phyloP scores from a whole-genome alignment of 2,113 vertebrate species.

The Falco punctatus region DNA sequence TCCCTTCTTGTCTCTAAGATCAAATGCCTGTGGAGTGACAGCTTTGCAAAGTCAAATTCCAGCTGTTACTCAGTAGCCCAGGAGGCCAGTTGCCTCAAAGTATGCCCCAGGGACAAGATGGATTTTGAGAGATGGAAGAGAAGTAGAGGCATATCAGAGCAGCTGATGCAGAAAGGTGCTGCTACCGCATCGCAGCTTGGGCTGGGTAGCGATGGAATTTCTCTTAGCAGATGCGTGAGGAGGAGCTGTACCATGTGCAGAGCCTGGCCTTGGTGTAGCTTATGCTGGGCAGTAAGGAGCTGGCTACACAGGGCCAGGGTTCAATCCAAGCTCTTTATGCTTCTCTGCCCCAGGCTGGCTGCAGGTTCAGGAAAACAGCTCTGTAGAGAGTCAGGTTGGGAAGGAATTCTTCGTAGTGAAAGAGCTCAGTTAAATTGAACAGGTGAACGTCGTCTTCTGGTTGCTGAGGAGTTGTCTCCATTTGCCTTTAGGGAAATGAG shows the following conservation, averaged over 20 bases:
- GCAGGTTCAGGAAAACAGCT: neutral
- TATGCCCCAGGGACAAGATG: neutral
- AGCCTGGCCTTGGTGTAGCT: neutral
- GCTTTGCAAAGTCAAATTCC: slow-evolving; percentile 20
- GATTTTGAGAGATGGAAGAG: neutral
- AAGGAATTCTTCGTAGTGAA: neutral
- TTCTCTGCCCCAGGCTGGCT: neutral
- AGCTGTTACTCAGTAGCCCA: neutral
- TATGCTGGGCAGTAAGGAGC: neutral
- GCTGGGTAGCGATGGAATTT: neutral
- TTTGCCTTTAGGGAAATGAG: neutral
- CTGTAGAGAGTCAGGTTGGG: neutral
- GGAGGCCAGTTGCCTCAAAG: neutral
- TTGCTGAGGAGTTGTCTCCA: neutral
- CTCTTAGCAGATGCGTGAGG: neutral
- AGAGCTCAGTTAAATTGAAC: neutral
- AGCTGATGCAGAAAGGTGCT: neutral
- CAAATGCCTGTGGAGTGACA: neutral
- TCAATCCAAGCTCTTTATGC: neutral
- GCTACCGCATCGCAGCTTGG: neutral
- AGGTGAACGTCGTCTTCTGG: neutral
- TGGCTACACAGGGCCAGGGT: neutral
- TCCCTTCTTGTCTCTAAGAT: neutral
- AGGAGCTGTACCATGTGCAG: neutral
- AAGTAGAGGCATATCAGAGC: neutral